Percentiles rank a stretch among this genome's conserved stretches.
Conservation (phyloP, 2,113 vertebrate species). For the Tetrao urogallus region DNA sequence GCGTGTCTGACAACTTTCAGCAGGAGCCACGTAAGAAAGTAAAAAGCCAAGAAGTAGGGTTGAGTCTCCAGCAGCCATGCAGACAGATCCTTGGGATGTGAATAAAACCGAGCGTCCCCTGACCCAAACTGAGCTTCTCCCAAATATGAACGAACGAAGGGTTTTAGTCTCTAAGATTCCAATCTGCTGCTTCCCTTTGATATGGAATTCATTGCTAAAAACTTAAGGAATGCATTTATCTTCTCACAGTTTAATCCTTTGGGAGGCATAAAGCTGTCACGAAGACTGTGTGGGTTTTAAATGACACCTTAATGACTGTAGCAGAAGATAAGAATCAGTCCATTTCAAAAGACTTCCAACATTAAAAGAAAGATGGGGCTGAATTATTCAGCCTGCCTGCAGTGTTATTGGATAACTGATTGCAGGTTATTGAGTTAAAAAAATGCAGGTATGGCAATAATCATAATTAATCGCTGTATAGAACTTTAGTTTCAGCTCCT, state of each 20-base stretch:
- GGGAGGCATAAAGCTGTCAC: constrained; percentile 29
- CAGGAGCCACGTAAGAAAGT: not conserved
- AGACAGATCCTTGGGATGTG: not conserved
- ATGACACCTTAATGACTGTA: constrained; percentile 30
- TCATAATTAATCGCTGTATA: not conserved
- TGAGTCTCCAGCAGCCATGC: not conserved
- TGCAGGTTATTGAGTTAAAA: not conserved
- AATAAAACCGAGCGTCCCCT: not conserved
- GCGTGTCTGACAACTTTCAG: too few species aligned
- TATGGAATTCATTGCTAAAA: not conserved
- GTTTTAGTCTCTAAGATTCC: not conserved
- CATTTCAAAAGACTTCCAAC: constrained; percentile 10
- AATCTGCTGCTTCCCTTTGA: not conserved
- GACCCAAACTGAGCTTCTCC: not conserved
- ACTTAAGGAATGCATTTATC: not conserved
- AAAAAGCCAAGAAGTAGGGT: not conserved
- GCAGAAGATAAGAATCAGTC: constrained; percentile 31
- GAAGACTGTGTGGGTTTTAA: constrained; percentile 17
- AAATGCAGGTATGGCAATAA: constrained; percentile 30
- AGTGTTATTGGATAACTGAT: not conserved
- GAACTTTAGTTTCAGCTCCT: not conserved
- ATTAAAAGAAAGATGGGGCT: not conserved
- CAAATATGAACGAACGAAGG: not conserved
- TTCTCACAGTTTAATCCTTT: not conserved
- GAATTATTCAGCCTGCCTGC: not conserved